Conservation (phyloP, 2,797 vertebrate genomes). For the Melanotaenia nigrans region DNA sequence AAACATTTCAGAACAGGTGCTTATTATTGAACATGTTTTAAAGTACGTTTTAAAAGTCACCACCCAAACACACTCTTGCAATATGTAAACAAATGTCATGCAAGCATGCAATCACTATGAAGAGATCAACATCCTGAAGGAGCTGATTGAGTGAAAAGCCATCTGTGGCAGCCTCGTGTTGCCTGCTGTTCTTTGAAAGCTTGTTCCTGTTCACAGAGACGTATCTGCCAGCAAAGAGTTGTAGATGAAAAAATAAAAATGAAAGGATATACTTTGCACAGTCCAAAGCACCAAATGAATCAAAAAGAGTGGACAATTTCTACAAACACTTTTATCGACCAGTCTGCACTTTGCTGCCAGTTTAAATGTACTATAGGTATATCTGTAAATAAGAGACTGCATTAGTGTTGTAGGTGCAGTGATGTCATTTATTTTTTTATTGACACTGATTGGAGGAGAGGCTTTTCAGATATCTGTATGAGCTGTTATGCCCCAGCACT, state of each 20-base stretch:
- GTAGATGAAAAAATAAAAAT: neutral
- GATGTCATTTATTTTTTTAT: slow-evolving; percentile 1
- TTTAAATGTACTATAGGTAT: neutral
- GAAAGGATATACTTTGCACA: slow-evolving; percentile 15
- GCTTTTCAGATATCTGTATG: slow-evolving; percentile 5
- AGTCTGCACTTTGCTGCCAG: neutral
- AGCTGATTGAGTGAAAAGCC: slow-evolving; percentile 40
- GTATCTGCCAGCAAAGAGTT: slow-evolving; percentile 20
- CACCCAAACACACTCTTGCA: neutral
- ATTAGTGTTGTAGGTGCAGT: slow-evolving; percentile 2
- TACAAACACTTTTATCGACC: slow-evolving; percentile 25
- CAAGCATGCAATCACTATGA: slow-evolving; percentile 10
- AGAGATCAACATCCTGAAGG: slow-evolving; percentile 24
- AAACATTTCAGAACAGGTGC: slow-evolving; percentile 9
- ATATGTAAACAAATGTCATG: slow-evolving; percentile 8
- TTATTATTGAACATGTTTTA: slow-evolving; percentile 6
- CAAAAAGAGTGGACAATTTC: slow-evolving; percentile 14
- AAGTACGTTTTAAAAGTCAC: neutral
- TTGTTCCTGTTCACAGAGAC: slow-evolving; percentile 33
- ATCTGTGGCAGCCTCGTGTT: slow-evolving; percentile 45
- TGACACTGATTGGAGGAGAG: slow-evolving; percentile 1
- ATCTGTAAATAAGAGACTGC: neutral
- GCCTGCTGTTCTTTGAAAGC: slow-evolving; percentile 59
- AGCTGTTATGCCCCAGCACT: neutral
- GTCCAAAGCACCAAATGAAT: slow-evolving; percentile 17